Evolutionary conservation across 2,888 invertebrate species (phyloP).

Genomic region (Dermolepida albohirtum): DNA sequence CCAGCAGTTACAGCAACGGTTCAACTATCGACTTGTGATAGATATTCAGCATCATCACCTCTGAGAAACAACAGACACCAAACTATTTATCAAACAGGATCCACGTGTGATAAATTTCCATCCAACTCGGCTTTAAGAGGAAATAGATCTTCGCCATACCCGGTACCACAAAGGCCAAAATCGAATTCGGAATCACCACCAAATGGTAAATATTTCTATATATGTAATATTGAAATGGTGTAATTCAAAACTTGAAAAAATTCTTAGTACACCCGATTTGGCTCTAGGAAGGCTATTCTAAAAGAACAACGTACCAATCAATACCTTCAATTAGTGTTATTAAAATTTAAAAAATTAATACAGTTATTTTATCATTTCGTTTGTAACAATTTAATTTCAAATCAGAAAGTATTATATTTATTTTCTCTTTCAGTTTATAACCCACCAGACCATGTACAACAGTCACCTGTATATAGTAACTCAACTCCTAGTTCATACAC

Average conservation of each 20-base stretch:
- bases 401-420: not conserved
- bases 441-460: slow-evolving; percentile 64
- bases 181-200: slow-evolving; percentile 63
- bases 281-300: too few species aligned
- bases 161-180: slow-evolving; percentile 57
- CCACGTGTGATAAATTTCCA: slow-evolving; percentile 58
- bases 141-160: slow-evolving; percentile 64
- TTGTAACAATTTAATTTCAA: not conserved
- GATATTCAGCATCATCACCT: slow-evolving; percentile 51
- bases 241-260: not conserved
- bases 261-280: too few species aligned
- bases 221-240: not conserved
- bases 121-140: slow-evolving; percentile 55
- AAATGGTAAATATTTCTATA: slow-evolving; percentile 57
- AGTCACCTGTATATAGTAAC: slow-evolving; percentile 55
- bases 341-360: too few species aligned
- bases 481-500: slow-evolving; percentile 56
- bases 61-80: slow-evolving; percentile 50
- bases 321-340: too few species aligned
- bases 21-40: slow-evolving; percentile 56
- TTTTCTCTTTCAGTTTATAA: slow-evolving; percentile 60
- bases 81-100: slow-evolving; percentile 59
- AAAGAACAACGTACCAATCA: too few species aligned
- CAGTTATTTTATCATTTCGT: too few species aligned
- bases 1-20: slow-evolving; percentile 58